Evolutionary conservation across 2,888 invertebrate genomes (phyloP), one percentile per base, ranked within the genome.

Genomic region (Ennomos quercinarius): DNA sequence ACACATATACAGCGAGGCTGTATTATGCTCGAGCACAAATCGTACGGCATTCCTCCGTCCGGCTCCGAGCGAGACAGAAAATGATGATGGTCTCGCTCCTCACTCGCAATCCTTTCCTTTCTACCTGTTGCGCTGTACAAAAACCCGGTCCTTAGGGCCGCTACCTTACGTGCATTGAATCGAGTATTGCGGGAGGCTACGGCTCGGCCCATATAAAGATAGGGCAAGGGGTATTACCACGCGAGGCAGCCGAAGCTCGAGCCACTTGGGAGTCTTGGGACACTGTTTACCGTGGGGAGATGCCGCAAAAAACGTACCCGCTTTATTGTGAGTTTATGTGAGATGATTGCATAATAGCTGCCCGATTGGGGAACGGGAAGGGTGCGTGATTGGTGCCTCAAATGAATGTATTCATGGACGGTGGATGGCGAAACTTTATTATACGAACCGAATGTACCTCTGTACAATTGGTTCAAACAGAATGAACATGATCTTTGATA

Each of bases 61-160:
- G 78, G 76, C 74, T 68, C 70, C 67, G 86, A 91, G 79, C 73
- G 88, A 82, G 89, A 84, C 80, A 70, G 74, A 72, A 37, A 67
- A 77, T 74, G 77, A 75, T 80, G 81, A 78, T 79, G 72, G 66
- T 89, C 88, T 82, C 89, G 68, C 81, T 89, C 87, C 74, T 62
- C 75, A 72, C 86, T 87, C 87, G 89, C 91, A 91, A 92, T 91
- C 92, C 91, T 91, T 91, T 91, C 90, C 87, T 89, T 90, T 91
- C 91, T 92, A 92, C 92, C 92, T 92, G 92, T 91, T 90, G 91
- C 90, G 86, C 86, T 88, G 90, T 90, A 91, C 89, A 91, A 91
- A 91, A 91, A 91, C 90, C 92, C 88, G 91, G 85, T 91, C 90
- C 92, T 86, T 87, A 86, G 87, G 89, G 92, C 92, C 91, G 92